Base-by-base conservation (phyloP, 1,140 invertebrate genomes). In the Platorchestia sp. region DNA sequence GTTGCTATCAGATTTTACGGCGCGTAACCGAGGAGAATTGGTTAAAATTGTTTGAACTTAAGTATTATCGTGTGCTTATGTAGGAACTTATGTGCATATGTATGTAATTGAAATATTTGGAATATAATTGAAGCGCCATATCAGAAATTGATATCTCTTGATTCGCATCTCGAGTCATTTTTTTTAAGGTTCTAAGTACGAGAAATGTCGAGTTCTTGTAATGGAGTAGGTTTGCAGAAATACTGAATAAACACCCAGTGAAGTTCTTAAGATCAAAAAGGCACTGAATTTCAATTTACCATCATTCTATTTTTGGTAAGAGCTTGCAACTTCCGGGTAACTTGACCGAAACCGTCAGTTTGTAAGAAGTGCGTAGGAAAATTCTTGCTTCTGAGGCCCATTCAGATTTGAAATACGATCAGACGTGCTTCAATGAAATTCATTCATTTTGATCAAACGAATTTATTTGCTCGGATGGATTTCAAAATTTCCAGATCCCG, bases 361-460 rank as follows among this genome's bases (percentile, higher is more conserved):
- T 36, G 27, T 75, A 36, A 75, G 59, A 75, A 75, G 36, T 36
- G 59, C 59, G 3, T 14, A 27, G 36, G 36, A 75, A 75, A 75
- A 75, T 75, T 75, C 59, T 75, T 75, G 59, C 27, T n/a, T n/a
- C n/a, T 75, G 59, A 10, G 59, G 36, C 10, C 59, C 59, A 27
- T 75, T 75, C 59, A 75, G 59, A 75, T 75, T 75, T 75, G 59
- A 75, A 75, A 75, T 75, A 75, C 59, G 59, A 75, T 75, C 36
- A 75, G 1, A 27, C 59, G 14, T 36, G 59, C 59, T 75, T 75
- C 59, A 75, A 75, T 75, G 59, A 75, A 75, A 27, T 75, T 36
- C 59, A 75, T 75, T 14, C 14, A 75, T 75, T 75, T 22, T 75
- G 59, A 75, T 75, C 59, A 75, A 75, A 75, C 59, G 27, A 75